These are phyloP conservation scores for Bungarus multicinctus DNA, from an alignment of 2,113 vertebrate species.

Conservation along the genomic window DNA sequence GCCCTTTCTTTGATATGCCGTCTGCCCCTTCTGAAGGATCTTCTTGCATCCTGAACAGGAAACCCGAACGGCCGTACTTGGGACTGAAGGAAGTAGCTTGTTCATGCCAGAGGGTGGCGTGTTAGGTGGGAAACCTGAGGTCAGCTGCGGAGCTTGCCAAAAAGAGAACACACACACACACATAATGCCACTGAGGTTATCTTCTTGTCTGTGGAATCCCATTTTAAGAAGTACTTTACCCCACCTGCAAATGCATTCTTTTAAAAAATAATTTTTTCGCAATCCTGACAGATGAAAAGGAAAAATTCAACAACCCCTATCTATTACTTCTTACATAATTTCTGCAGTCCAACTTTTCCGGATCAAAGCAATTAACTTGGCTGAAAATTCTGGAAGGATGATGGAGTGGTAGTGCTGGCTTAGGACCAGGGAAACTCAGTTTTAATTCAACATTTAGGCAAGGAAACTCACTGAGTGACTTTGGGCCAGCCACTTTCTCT, in stretches of 20 bases:
- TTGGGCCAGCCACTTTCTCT: neutral
- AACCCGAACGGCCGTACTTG: conserved; percentile 77
- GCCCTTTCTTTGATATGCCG: conserved; percentile 95
- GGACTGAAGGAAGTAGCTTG: conserved; percentile 75
- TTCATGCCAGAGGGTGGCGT: conserved; percentile 71
- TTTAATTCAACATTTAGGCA: neutral
- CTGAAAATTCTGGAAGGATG: neutral
- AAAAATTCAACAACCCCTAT: neutral
- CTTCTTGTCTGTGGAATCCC: neutral
- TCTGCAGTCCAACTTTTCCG: neutral
- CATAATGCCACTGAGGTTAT: neutral
- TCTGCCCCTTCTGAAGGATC: conserved; percentile 91
- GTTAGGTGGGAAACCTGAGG: conserved; percentile 76
- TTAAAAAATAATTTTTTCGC: too few relatives aligned
- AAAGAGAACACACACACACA: conserved; percentile 17
- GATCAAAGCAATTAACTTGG: neutral
- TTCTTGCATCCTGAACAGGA: conserved; percentile 91
- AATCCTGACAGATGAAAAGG: neutral
- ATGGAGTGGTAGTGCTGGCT: neutral
- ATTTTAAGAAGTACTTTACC: neutral
- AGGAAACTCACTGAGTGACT: neutral
- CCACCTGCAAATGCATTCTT: neutral
- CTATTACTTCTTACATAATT: neutral
- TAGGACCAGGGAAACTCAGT: neutral
- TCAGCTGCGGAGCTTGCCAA: conserved; percentile 74